Evolutionary conservation across 2,113 vertebrate species (phyloP).

Genomic region (Rattus rattus): DNA sequence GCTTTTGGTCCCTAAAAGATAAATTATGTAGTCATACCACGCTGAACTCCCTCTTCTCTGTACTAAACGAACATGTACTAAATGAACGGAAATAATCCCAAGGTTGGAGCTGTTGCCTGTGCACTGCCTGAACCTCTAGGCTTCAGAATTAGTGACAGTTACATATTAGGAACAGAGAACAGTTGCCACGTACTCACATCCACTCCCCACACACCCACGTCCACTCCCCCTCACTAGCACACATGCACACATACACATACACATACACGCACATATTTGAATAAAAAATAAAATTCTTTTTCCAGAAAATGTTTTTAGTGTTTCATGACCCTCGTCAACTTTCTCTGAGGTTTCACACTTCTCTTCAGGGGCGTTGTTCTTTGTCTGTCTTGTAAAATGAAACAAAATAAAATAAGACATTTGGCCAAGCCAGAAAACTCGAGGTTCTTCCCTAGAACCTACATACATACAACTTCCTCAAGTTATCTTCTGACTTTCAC

Average conservation of each 20-base stretch:
- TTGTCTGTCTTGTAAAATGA: neutral
- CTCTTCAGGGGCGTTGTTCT: neutral
- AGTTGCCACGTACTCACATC: neutral
- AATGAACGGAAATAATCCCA: slow-evolving; percentile 59
- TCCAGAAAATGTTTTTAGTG: slow-evolving; percentile 18
- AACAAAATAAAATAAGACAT: neutral
- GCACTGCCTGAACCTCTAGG: slow-evolving; percentile 48
- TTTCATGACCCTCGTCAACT: neutral
- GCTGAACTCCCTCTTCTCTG: slow-evolving; percentile 64
- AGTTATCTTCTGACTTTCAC: neutral
- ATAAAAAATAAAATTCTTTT: slow-evolving; percentile 59
- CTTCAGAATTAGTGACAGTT: slow-evolving; percentile 63
- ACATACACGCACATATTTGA: neutral
- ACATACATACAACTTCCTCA: neutral
- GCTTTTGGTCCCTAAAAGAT: neutral
- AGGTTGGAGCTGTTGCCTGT: slow-evolving; percentile 62
- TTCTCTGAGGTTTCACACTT: neutral
- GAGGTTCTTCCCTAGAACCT: neutral
- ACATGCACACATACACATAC: neutral
- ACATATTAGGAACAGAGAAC: neutral
- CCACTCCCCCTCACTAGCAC: no score
- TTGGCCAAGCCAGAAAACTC: neutral
- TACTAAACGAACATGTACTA: slow-evolving; percentile 59
- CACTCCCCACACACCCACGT: no score
- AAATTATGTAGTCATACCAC: neutral